Conservation (phyloP, 2,888 invertebrate genomes). For the Caenorhabditis virilis region DNA sequence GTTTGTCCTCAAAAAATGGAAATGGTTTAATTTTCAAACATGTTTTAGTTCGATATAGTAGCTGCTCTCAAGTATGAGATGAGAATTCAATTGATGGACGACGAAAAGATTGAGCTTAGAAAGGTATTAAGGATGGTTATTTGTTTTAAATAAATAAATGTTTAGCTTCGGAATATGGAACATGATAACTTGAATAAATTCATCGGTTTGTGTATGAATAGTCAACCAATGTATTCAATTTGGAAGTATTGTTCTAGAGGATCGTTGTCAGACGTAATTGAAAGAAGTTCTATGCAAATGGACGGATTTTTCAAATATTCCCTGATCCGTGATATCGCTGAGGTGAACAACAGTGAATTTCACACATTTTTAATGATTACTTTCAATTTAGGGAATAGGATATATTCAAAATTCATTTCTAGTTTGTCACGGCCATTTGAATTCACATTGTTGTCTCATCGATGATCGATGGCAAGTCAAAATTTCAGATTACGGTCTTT, state of each 20-base stretch:
- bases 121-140: too few species aligned
- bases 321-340: conserved; percentile 57
- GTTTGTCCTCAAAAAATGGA: too few species aligned
- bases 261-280: conserved; percentile 33
- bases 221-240: conserved; percentile 50
- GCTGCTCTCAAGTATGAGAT: conserved; percentile 37
- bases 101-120: conserved; percentile 27
- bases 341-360: conserved; percentile 41
- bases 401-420: conserved; percentile 28
- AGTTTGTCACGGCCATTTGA: conserved; percentile 24
- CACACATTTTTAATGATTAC: not conserved
- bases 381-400: conserved; percentile 9
- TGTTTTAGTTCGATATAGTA: conserved; percentile 25
- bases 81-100: conserved; percentile 8
- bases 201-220: conserved; percentile 59
- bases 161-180: conserved; percentile 60
- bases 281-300: conserved; percentile 45
- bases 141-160: too few species aligned
- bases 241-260: conserved; percentile 62
- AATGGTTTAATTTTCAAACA: too few species aligned
- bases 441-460: conserved; percentile 43
- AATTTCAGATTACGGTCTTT: conserved; percentile 29
- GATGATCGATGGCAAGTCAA: conserved; percentile 57
- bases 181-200: conserved; percentile 66
- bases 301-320: conserved; percentile 65